Conservation (phyloP, 2,113 vertebrate genomes). For the Emydura subglobosa region DNA sequence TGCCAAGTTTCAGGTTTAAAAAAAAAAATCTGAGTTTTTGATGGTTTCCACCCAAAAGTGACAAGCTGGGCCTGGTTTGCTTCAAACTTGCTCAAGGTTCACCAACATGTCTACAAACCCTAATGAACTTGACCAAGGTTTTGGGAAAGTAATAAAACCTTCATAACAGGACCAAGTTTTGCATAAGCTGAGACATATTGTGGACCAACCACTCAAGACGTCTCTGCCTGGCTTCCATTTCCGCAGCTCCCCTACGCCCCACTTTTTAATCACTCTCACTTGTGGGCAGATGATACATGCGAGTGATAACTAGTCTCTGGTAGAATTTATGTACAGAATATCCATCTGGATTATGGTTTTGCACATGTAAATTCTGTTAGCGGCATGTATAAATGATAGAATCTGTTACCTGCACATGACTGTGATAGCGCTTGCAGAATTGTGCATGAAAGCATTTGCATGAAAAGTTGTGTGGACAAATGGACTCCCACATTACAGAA, state of each 20-base stretch:
- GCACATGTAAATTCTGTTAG: neutral
- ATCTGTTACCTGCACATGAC: fast-evolving
- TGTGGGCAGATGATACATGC: neutral
- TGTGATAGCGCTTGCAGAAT: neutral
- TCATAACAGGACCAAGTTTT: neutral
- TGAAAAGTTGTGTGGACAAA: neutral
- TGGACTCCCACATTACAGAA: neutral
- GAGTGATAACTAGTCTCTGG: neutral
- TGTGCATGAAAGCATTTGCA: neutral
- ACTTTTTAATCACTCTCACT: neutral
- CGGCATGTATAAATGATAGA: neutral
- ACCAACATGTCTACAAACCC: neutral
- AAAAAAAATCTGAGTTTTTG: fast-evolving
- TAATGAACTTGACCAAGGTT: neutral
- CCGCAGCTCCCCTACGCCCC: neutral
- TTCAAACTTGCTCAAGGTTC: neutral
- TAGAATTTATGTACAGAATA: neutral
- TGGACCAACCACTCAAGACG: neutral
- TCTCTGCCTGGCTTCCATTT: neutral
- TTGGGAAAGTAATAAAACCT: neutral
- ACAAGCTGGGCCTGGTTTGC: neutral
- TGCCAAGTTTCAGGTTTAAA: slow-evolving; percentile 11
- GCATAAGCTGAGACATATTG: neutral
- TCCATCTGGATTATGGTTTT: neutral
- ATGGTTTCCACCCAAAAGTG: neutral